These are phyloP conservation scores for Sialis fuliginosa DNA, from an alignment of 2,888 invertebrate genomes.

Conservation along the genomic window DNA sequence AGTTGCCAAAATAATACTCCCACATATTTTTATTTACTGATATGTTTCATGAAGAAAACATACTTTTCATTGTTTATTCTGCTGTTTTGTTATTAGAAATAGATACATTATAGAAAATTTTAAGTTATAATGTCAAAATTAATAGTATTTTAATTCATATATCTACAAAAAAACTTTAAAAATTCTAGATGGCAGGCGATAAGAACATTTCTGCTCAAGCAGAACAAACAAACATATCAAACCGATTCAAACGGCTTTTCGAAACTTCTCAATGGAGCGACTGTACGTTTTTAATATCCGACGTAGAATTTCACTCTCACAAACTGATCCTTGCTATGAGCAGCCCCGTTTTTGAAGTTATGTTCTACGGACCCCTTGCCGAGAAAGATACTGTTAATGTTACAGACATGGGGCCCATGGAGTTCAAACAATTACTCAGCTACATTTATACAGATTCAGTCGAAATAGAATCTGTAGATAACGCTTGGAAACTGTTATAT, in stretches of 20 bases:
- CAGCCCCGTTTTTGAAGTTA: slow-evolving; percentile 50
- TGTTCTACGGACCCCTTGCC: slow-evolving; percentile 45
- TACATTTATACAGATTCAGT: slow-evolving; percentile 43
- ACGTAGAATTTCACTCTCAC: slow-evolving; percentile 35
- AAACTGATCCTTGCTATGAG: slow-evolving; percentile 42
- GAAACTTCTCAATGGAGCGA: slow-evolving; percentile 37
- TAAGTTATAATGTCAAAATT: too few species aligned
- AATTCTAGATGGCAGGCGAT: too few species aligned
- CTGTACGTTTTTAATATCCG: slow-evolving; percentile 36
- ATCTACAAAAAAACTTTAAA: too few species aligned
- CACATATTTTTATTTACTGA: too few species aligned
- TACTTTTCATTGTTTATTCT: too few species aligned
- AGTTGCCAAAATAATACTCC: too few species aligned
- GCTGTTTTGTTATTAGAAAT: too few species aligned
- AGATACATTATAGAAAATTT: too few species aligned
- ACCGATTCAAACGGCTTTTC: slow-evolving; percentile 28
- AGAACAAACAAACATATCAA: slow-evolving; percentile 10
- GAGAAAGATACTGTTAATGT: slow-evolving; percentile 27
- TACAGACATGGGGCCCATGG: slow-evolving; percentile 38
- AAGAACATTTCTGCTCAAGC: too few species aligned
- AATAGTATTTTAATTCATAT: too few species aligned
- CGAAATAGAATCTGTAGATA: slow-evolving; percentile 31
- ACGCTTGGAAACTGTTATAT: slow-evolving; percentile 43
- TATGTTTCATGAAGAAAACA: too few species aligned
- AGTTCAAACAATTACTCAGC: slow-evolving; percentile 39